Evolutionary conservation across 2,113 vertebrate species (phyloP), one percentile per base, ranked within the genome.

Genomic region (Podarcis raffonei): DNA sequence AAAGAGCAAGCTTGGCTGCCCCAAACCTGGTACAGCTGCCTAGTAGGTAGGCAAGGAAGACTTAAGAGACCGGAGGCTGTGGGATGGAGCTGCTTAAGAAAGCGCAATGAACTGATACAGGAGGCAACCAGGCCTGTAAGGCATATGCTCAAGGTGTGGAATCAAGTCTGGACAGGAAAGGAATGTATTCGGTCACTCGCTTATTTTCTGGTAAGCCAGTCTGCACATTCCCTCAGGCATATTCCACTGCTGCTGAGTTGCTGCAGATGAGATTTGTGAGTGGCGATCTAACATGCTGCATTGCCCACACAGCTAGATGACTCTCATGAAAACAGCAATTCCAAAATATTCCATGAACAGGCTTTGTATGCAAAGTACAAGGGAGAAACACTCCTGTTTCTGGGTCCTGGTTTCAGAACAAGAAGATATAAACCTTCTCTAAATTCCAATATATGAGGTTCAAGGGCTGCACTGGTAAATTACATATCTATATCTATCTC

Each of bases 381-480:
- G 9, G 42, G 65, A 65, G 25, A 65, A 81, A 42, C 35, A 16
- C 35, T 75, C 13, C 32, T 39, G 25, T 53, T 48, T 71, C 27
- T 68, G 25, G 4, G 6, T 42, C 62, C 27, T 62, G 42, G 25
- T 68, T 30, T 66, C 48, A 23, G 11, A 81, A 62, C 15, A 80
- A 65, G 30, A 25, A 12, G 59, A 4, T 42, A 62, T 2, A 74
- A 91, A 92, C 84, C 77, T 69, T 86, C 83, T 90, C 76, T 90
- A 91, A 86, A 89, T 22, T 82, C 53, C 83, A 83, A 27, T 74
- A 42, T 3, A 0, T 69, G 65, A 59, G 37, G 59, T 91, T 90
- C 71, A 92, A 93, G 77, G 76, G 89, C 22, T 25, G 22, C 25
- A 72, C n/a, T 82, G 78, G 25, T 75, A 72, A 32, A 86, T 85